A percentile compares a stretch with the other conserved stretches of the same genome.
phyloP scores from a whole-genome alignment of 2,797 vertebrate species.

The Falco columbarius region DNA sequence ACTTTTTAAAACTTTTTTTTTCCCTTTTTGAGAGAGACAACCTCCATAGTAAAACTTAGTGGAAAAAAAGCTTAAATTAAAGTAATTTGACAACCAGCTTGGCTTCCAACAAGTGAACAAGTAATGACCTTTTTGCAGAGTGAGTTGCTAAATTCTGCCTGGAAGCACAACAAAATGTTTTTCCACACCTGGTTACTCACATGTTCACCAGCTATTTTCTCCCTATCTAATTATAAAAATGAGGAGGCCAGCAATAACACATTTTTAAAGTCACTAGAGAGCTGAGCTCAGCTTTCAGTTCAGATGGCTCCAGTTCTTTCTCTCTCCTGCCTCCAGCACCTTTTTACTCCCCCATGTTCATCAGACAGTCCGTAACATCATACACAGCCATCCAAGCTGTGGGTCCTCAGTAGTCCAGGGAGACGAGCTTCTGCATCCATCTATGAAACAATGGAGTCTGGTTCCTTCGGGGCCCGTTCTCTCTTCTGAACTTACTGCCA shows the following conservation, averaged over 20 bases:
- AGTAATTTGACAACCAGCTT: not conserved
- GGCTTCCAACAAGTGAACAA: constrained; percentile 17
- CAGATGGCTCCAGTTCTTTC: not conserved
- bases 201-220: not conserved
- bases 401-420: not conserved
- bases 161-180: not conserved
- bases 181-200: not conserved
- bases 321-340: not conserved
- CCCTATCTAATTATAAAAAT: constrained; percentile 16
- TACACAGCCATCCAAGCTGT: not conserved
- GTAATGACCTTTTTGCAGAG: not conserved
- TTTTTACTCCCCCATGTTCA: not conserved
- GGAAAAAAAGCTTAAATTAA: not conserved
- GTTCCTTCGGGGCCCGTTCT: not conserved
- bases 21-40: not conserved
- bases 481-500: constrained; percentile 7
- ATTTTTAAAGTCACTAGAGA: not conserved
- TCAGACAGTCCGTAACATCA: not conserved
- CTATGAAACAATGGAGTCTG: not conserved
- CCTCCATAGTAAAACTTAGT: constrained; percentile 6
- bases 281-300: constrained; percentile 1
- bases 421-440: not conserved
- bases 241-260: not conserved
- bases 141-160: not conserved
- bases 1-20: not conserved